A percentile compares a stretch with the other conserved stretches of the same genome.
These are phyloP conservation scores for Falco cherrug DNA, from an alignment of 2,797 vertebrate species.

Conservation along the genomic window DNA sequence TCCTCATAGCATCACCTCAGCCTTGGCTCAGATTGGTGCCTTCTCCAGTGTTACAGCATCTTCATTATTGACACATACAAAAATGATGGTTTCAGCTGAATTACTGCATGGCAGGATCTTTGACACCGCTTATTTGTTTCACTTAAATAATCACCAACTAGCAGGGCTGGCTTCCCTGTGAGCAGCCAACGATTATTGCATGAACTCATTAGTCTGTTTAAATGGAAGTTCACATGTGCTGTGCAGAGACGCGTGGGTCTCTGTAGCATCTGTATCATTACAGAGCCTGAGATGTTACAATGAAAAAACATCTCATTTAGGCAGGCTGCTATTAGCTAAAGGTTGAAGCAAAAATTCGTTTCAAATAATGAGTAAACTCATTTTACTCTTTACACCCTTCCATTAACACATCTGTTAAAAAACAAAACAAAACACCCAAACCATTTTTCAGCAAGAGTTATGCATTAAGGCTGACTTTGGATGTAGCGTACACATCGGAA, in stretches of 20 bases:
- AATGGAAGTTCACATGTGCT: neutral
- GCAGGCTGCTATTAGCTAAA: neutral
- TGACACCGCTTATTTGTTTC: neutral
- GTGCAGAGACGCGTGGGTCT: neutral
- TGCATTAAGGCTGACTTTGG: neutral
- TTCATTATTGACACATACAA: neutral
- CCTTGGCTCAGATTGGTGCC: neutral
- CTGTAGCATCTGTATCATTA: neutral
- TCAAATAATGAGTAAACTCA: neutral
- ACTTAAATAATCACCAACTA: neutral
- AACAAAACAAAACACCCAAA: neutral
- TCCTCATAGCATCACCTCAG: neutral
- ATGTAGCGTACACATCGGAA: rapidly evolving
- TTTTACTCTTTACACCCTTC: neutral
- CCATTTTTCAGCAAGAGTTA: neutral
- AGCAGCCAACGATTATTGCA: neutral
- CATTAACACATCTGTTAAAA: neutral
- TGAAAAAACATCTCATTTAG: neutral
- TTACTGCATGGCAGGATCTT: neutral
- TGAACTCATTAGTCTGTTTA: neutral
- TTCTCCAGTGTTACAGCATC: neutral
- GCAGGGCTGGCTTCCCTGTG: neutral
- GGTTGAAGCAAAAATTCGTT: neutral
- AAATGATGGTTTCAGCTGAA: neutral
- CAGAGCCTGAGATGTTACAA: neutral